These are phyloP conservation scores for Bolinopsis microptera DNA, from an alignment of 37 sponge, comb jelly and placozoan genomes.

Conservation along the genomic window DNA sequence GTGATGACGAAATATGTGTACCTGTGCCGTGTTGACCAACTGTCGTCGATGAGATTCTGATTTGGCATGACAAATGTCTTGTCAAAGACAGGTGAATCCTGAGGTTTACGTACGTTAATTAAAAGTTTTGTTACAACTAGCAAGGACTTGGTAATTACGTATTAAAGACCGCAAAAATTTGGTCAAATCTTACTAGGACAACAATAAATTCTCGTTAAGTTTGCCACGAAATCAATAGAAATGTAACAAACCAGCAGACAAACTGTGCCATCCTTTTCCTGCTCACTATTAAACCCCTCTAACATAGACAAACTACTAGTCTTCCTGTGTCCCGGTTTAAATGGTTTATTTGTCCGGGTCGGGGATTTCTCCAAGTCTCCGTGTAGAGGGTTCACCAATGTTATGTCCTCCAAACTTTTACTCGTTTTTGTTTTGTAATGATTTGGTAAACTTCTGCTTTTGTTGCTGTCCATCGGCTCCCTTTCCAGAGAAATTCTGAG, in stretches of 20 bases:
- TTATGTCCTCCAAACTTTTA: slow-evolving; percentile 1
- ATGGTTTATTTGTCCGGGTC: background rate
- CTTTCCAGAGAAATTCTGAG: slow-evolving; percentile 30
- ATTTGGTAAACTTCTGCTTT: background rate
- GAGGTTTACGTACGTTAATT: too few relatives aligned
- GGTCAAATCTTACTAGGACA: too few relatives aligned
- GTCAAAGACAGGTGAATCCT: background rate
- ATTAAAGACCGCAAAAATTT: too few relatives aligned
- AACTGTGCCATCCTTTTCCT: slow-evolving; percentile 31
- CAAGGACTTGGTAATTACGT: too few relatives aligned
- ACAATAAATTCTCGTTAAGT: too few relatives aligned
- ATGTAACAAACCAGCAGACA: slow-evolving; percentile 4
- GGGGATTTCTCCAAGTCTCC: background rate
- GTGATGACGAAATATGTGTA: too few relatives aligned
- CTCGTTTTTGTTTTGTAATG: background rate
- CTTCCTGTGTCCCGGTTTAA: slow-evolving; percentile 48
- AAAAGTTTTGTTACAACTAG: too few relatives aligned
- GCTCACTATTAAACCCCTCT: slow-evolving; percentile 52
- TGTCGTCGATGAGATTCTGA: slow-evolving; percentile 49
- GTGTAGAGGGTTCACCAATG: slow-evolving; percentile 27
- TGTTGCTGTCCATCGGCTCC: background rate
- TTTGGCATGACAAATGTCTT: background rate
- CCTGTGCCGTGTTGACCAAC: background rate
- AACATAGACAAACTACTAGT: slow-evolving; percentile 19
- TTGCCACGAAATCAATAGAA: too few relatives aligned